Evolutionary conservation across 2,888 invertebrate genomes (phyloP), one percentile per base, ranked within the genome.

Genomic region (Pseudococcus viburni): DNA sequence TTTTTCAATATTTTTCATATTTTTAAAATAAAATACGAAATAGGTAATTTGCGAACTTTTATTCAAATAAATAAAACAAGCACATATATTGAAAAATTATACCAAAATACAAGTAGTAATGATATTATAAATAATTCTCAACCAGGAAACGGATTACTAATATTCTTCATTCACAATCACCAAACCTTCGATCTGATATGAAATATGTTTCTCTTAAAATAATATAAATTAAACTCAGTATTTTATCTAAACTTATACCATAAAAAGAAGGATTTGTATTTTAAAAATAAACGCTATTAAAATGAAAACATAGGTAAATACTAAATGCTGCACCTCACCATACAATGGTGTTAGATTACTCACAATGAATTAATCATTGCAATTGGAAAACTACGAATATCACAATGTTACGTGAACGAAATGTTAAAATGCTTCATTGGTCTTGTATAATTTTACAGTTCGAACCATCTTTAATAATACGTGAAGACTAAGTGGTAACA

Each of bases 401-500:
- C 64, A 22, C 64, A 64, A 64, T 64, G 64, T 64, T 64, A 64
- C 22, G n/a, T 8, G 64, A 64, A 64, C 22, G 64, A 64, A 64
- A 64, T 64, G 22, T 64, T 22, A 64, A 12, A 64, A 64, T 22
- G 64, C 64, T 64, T 64, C 64, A 22, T 64, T 22, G 22, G 64
- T 22, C 64, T 64, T 11, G 15, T 22, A 59, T 4, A n/a, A 59
- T 59, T 59, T 22, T 64, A 64, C 22, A 22, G 22, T 19, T 64
- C 19, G 64, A 64, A 19, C 22, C 22, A 64, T 64, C 9, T 64
- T 22, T 22, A 64, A 64, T 64, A 64, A 22, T 64, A 64, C 64
- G 22, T 64, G 64, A 64, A 59, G n/a, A 64, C 64, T 64, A 64
- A 64, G 22, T 22, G 22, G 22, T 64, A 68, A 68, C 68, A 26